These are phyloP conservation scores for Microctenopoma steveboyesi DNA, from an alignment of 2,797 vertebrate genomes.

Conservation along the genomic window DNA sequence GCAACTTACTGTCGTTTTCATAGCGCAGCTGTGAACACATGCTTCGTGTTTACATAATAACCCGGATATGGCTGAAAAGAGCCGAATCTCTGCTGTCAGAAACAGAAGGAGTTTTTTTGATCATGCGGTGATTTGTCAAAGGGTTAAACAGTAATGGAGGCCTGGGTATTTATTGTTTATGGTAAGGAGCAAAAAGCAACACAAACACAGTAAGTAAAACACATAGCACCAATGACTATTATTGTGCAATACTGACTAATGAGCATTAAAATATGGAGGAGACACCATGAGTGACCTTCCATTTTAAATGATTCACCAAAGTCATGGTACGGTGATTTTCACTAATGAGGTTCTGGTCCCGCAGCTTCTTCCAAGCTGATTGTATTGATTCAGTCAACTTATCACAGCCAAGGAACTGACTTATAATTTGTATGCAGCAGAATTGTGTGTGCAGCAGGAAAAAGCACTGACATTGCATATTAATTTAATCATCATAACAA, in stretches of 20 bases:
- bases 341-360: slow-evolving; percentile 51
- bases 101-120: too few relatives aligned
- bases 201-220: neutral
- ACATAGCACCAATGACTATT: neutral
- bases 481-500: slow-evolving; percentile 4
- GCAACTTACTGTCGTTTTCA: too few relatives aligned
- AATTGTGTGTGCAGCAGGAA: slow-evolving; percentile 4
- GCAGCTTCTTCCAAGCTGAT: slow-evolving; percentile 17
- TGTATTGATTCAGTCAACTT: slow-evolving; percentile 42
- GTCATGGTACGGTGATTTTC: slow-evolving; percentile 28
- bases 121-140: too few relatives aligned
- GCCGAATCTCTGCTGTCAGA: too few relatives aligned
- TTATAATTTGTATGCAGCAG: slow-evolving; percentile 18
- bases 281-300: slow-evolving; percentile 36
- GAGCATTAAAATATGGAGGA: slow-evolving; percentile 32
- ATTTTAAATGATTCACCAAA: slow-evolving; percentile 20
- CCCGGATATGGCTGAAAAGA: too few relatives aligned
- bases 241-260: slow-evolving; percentile 23
- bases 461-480: slow-evolving; percentile 9
- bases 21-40: too few relatives aligned
- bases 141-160: neutral
- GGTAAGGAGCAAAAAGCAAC: neutral
- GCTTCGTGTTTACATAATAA: too few relatives aligned
- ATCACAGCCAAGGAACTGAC: slow-evolving; percentile 24
- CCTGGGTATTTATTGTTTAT: neutral